These are phyloP conservation scores for Piprites chloris DNA, from an alignment of 2,113 vertebrate genomes.

Conservation along the genomic window DNA sequence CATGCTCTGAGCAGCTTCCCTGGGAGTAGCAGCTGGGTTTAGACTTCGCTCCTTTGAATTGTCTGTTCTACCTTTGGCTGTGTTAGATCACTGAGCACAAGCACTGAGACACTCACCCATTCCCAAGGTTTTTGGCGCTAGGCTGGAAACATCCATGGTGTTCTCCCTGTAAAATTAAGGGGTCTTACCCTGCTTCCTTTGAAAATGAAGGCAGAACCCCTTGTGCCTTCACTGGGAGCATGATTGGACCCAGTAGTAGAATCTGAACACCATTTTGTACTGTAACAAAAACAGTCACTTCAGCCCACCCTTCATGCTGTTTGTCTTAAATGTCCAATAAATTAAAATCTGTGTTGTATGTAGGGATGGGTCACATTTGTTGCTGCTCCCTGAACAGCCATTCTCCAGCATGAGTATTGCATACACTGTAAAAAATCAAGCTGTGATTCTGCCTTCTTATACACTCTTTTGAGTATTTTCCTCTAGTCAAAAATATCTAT, in stretches of 20 bases:
- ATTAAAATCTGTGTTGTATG: background rate
- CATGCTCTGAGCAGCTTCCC: background rate
- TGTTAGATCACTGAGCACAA: background rate
- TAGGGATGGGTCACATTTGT: background rate
- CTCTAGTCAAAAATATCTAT: constrained; percentile 10
- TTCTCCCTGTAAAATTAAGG: background rate
- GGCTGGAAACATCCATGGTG: background rate
- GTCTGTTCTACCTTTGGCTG: background rate
- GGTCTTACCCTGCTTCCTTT: background rate
- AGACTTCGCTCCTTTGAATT: background rate
- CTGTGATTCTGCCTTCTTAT: constrained; percentile 18
- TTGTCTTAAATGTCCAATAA: background rate
- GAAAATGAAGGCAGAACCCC: background rate
- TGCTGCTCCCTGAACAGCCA: constrained; percentile 32
- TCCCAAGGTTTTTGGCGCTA: background rate
- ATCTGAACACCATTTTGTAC: background rate
- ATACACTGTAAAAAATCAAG: constrained; percentile 8
- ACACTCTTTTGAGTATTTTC: background rate
- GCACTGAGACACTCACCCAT: background rate
- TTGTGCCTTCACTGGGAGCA: background rate
- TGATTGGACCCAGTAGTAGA: fast-evolving
- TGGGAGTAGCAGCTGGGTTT: background rate
- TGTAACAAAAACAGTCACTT: constrained; percentile 2
- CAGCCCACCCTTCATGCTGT: background rate
- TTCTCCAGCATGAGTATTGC: background rate